Conservation (phyloP, 2,888 invertebrate species). For the Serripes groenlandicus region DNA sequence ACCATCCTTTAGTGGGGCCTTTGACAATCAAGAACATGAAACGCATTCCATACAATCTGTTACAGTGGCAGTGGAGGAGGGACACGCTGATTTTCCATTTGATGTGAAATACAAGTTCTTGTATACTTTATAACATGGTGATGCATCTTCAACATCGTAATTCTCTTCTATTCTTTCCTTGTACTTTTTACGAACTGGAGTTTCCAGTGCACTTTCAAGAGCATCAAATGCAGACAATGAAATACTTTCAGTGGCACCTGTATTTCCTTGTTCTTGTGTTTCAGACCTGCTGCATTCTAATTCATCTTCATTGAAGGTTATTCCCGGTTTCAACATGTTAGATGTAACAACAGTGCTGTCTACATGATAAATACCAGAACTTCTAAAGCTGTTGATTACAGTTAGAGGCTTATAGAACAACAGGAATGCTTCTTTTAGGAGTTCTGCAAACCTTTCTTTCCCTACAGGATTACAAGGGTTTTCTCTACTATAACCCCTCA, state of each 20-base stretch:
- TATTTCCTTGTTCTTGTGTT: neutral
- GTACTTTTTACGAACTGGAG: constrained; percentile 40
- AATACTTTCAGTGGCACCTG: neutral
- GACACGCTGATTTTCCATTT: too few species aligned
- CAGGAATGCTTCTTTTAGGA: constrained; percentile 49
- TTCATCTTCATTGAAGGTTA: neutral
- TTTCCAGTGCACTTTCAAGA: constrained; percentile 28
- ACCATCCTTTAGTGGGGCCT: too few species aligned
- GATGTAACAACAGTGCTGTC: constrained; percentile 7
- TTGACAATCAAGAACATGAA: too few species aligned
- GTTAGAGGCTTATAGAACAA: constrained; percentile 54
- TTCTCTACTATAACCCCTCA: constrained; percentile 28
- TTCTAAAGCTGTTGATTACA: constrained; percentile 45
- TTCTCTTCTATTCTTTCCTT: constrained; percentile 25
- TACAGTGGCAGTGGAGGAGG: too few species aligned
- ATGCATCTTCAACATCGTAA: constrained; percentile 36
- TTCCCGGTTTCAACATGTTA: constrained; percentile 7
- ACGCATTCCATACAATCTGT: too few species aligned
- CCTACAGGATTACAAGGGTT: constrained; percentile 36
- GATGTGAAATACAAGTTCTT: too few species aligned
- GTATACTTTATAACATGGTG: constrained; percentile 48
- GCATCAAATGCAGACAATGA: constrained; percentile 17
- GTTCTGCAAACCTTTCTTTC: constrained; percentile 50
- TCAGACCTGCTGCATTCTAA: neutral
- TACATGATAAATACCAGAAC: constrained; percentile 39